Evolutionary conservation across 1,140 invertebrate genomes (phyloP).

Genomic region (Wiebesia pumilae): DNA sequence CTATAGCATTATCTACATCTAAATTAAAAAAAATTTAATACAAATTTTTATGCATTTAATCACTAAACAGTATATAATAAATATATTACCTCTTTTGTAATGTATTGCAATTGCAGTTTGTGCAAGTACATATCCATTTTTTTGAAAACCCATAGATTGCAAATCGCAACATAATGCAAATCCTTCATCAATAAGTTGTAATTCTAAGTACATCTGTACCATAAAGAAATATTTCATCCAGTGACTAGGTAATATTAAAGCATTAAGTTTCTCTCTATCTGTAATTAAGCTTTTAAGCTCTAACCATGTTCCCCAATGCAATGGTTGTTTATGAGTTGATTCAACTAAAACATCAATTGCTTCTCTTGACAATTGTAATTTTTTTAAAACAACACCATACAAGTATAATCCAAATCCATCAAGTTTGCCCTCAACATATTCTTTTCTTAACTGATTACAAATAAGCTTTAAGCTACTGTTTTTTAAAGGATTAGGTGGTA

Average conservation of each 20-base stretch:
- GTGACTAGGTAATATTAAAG: constrained; percentile 86
- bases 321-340: constrained; percentile 85
- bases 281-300: constrained; percentile 91
- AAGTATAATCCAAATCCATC: constrained; percentile 94
- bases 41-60: no score
- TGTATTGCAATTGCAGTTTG: constrained; percentile 95
- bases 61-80: no score
- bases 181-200: constrained; percentile 93
- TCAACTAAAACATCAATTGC: constrained; percentile 87
- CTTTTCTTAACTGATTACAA: constrained; percentile 76
- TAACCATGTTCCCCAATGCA: constrained; percentile 95
- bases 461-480: constrained; percentile 77
- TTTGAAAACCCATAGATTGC: constrained; percentile 86
- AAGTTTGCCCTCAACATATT: constrained; percentile 79
- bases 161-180: constrained; percentile 87
- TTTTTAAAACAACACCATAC: constrained; percentile 93
- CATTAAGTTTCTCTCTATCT: constrained; percentile 82
- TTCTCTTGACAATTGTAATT: constrained; percentile 85
- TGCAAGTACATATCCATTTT: constrained; percentile 92
- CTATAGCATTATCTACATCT: constrained; percentile 94
- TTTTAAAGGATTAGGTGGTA: constrained; percentile 80
- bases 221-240: constrained; percentile 97
- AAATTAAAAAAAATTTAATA: constrained; percentile 59
- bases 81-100: constrained; percentile 86
- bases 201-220: constrained; percentile 92